Evolutionary conservation across 2,888 invertebrate species (phyloP).

Genomic region (Cetonia aurata): DNA sequence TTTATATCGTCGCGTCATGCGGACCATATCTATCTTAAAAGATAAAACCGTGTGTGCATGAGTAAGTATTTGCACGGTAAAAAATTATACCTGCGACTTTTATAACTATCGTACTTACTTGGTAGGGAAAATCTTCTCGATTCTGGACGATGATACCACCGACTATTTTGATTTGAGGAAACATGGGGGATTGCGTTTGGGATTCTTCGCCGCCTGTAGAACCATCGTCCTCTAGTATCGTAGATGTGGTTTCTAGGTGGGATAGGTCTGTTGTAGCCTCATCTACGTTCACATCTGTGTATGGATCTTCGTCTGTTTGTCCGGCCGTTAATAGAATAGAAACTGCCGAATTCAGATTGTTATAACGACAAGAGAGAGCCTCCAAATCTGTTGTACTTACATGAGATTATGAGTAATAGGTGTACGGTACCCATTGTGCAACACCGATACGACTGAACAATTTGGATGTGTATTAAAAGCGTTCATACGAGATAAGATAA

Average conservation of each 20-base stretch:
- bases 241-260: too few species aligned
- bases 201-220: neutral
- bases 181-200: constrained; percentile 21
- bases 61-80: too few species aligned
- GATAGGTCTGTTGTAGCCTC: too few species aligned
- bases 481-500: constrained; percentile 14
- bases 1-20: too few species aligned
- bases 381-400: neutral
- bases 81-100: neutral
- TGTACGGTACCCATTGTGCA: neutral
- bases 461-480: neutral
- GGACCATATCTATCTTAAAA: too few species aligned
- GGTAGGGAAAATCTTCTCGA: constrained; percentile 47
- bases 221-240: neutral
- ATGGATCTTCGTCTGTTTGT: constrained; percentile 1
- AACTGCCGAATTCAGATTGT: neutral
- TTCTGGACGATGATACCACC: constrained; percentile 45
- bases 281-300: too few species aligned
- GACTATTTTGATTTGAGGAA: constrained; percentile 46
- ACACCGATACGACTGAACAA: neutral
- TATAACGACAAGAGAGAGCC: too few species aligned
- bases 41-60: too few species aligned
- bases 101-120: constrained; percentile 34
- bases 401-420: neutral
- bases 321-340: neutral